Percentiles rank a stretch among this genome's conserved stretches.
Evolutionary conservation across 1,140 invertebrate genomes (phyloP).

Genomic region (Proctacanthus coquilletti): DNA sequence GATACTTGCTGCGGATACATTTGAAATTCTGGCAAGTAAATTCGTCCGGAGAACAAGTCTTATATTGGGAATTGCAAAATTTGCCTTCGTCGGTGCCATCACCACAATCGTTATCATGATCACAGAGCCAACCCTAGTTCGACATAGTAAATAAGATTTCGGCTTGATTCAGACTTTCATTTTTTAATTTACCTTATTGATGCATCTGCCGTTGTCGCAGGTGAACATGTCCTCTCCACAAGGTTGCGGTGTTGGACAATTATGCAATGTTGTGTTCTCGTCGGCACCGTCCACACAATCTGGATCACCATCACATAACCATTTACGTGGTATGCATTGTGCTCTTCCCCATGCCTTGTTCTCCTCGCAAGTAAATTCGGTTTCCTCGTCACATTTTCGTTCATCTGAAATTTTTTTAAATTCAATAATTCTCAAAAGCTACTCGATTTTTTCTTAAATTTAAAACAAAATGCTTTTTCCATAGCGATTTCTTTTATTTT

Average conservation of each 20-base stretch:
- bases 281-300: conserved; percentile 95
- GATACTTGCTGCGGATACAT: conserved; percentile 73
- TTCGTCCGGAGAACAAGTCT: conserved; percentile 58
- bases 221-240: conserved; percentile 79
- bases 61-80: conserved; percentile 70
- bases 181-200: conserved; percentile 38
- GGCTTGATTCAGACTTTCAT: neutral
- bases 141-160: neutral
- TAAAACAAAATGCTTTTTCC: conserved; percentile 3
- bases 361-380: conserved; percentile 76
- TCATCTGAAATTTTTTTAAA: conserved; percentile 41
- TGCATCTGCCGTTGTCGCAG: conserved; percentile 80
- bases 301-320: conserved; percentile 91
- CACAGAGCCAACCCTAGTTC: conserved; percentile 36
- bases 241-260: conserved; percentile 63
- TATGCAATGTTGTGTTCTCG: conserved; percentile 70
- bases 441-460: too few relatives aligned
- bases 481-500: neutral
- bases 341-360: conserved; percentile 83
- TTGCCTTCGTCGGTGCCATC: conserved; percentile 88
- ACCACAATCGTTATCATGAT: conserved; percentile 87
- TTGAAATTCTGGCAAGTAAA: conserved; percentile 93
- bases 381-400: conserved; percentile 79
- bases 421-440: too few relatives aligned
- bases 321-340: conserved; percentile 85